Base-by-base conservation (phyloP, 1,140 invertebrate species). In the Homalodisca vitripennis region DNA sequence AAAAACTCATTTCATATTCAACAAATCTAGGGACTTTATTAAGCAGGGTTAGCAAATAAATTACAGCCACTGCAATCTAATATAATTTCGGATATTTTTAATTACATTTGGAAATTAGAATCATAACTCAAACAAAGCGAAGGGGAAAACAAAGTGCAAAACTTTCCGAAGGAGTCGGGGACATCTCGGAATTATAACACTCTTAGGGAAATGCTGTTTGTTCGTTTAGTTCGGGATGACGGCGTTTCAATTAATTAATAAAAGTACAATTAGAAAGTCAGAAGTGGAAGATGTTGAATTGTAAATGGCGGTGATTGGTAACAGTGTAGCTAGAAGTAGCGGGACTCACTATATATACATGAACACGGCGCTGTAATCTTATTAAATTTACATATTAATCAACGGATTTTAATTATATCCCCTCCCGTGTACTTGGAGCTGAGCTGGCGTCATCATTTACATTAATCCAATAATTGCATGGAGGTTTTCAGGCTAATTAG, bases 361-460 rank as follows among this genome's bases (percentile, higher is more conserved):
- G 73, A 74, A 74, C 73, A 74, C 73, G 73, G 83, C 84, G 85
- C 84, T 87, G 90, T 93, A 92, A 93, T 93, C 91, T 93, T 92
- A 93, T 93, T 92, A 92, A 92, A 92, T 92, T 93, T 93, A 92
- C 91, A 93, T 93, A 93, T 93, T 93, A 93, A 93, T 93, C 91
- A 92, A 92, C 89, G 90, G 90, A 92, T 93, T 92, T 92, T 92
- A 92, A 93, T 92, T 93, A 92, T 91, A 87, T 86, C 84, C 86
- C 80, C 79, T 80, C 78, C 79, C 75, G 80, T 80, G 78, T 65
- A 83, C 82, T 71, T 84, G 80, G 72, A 84, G 80, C 80, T 83
- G 84, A 76, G 80, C 74, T 73, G 76, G 70, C 77, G 73, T 73
- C 75, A 75, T 91, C 90, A 92, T 92, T 92, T 92, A 90, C 89